A percentile compares a stretch with the other conserved stretches of the same genome.
Conservation (phyloP, 2,888 invertebrate species). For the Callyntrura guangdongensis region DNA sequence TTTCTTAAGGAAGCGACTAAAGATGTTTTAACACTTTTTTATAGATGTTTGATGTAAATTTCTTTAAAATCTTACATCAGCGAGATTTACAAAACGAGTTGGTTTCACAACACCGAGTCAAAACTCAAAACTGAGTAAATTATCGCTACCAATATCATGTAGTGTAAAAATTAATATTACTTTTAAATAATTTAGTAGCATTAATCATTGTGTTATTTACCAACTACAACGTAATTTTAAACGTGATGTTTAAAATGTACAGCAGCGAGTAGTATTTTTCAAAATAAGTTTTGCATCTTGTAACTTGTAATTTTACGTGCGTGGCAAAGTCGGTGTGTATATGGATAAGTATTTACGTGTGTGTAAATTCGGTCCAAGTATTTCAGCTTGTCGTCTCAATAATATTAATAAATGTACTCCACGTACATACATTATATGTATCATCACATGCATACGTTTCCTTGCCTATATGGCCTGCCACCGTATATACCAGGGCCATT, state of each 20-base stretch:
- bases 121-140: neutral
- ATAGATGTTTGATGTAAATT: too few species aligned
- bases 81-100: neutral
- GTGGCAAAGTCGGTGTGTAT: neutral
- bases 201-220: neutral
- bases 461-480: neutral
- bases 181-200: neutral
- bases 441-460: neutral
- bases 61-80: conserved; percentile 4
- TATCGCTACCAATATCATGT: neutral
- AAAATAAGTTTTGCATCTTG: neutral
- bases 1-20: too few species aligned
- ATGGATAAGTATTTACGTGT: too few species aligned
- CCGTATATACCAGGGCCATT: too few species aligned
- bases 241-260: neutral
- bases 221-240: neutral
- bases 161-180: neutral
- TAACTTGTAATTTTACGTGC: neutral
- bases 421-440: neutral
- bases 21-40: too few species aligned
- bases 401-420: neutral
- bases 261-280: neutral
- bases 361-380: too few species aligned
- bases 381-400: too few species aligned
- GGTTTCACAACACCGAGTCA: conserved; percentile 21